Percentiles rank a stretch among this genome's conserved stretches.
Conservation (phyloP, 1,140 invertebrate species). For the Gonatopus flavifemur region DNA sequence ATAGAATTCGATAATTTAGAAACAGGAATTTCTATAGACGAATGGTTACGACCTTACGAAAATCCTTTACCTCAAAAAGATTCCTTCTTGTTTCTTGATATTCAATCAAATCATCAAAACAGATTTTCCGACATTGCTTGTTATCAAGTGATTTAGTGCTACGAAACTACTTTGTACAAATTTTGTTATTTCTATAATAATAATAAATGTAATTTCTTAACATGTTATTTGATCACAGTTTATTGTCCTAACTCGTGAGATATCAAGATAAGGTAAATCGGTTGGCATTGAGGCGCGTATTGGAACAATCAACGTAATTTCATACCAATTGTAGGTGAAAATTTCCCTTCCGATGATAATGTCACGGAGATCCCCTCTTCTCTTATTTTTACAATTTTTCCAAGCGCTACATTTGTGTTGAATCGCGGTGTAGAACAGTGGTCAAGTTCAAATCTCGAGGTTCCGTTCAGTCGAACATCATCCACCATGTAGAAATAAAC, state of each 20-base stretch:
- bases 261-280: too few relatives aligned
- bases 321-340: constrained; percentile 10
- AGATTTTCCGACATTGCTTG: constrained; percentile 29
- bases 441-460: constrained; percentile 49
- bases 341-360: constrained; percentile 28
- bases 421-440: constrained; percentile 30
- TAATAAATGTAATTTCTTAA: too few relatives aligned
- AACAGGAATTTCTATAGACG: constrained; percentile 55
- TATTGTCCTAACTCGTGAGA: too few relatives aligned
- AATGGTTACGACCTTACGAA: constrained; percentile 58
- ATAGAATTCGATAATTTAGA: constrained; percentile 58
- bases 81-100: constrained; percentile 5
- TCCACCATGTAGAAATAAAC: constrained; percentile 37
- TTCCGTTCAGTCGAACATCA: constrained; percentile 45
- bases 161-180: too few relatives aligned
- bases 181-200: too few relatives aligned
- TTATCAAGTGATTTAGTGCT: constrained; percentile 39
- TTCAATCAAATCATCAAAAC: constrained; percentile 9
- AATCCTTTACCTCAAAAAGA: constrained; percentile 16
- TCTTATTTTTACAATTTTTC: too few relatives aligned
- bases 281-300: too few relatives aligned
- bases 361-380: constrained; percentile 30
- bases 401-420: too few relatives aligned
- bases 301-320: neutral
- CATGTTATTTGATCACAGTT: too few relatives aligned